A percentile compares a stretch with the other conserved stretches of the same genome.
Conservation (phyloP, 2,113 vertebrate species). For the Prionailurus bengalensis region DNA sequence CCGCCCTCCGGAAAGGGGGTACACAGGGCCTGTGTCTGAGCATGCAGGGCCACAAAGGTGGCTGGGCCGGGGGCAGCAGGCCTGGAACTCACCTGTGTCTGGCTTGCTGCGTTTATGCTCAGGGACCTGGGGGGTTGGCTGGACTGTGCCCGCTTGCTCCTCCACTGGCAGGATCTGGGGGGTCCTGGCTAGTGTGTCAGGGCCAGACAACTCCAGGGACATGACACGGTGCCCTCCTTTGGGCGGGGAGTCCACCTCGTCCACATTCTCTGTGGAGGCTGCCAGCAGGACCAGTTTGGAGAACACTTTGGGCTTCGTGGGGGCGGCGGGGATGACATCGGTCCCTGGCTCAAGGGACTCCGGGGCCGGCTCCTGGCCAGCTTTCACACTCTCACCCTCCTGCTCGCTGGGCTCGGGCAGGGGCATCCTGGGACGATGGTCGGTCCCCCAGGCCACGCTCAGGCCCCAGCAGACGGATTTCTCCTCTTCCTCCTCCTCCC, state of each 20-base stretch:
- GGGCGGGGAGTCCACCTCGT: not conserved
- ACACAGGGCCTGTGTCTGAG: not conserved
- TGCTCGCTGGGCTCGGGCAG: constrained; percentile 60
- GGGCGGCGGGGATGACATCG: rapidly evolving
- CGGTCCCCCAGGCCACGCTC: not conserved
- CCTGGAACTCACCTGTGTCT: constrained; percentile 63
- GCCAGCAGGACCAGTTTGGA: constrained; percentile 41
- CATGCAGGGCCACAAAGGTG: not conserved
- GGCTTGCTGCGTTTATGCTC: constrained; percentile 55
- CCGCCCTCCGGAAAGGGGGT: not conserved
- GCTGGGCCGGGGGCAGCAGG: not conserved
- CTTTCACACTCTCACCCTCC: not conserved
- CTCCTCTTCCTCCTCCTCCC: not conserved
- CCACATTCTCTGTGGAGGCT: not conserved
- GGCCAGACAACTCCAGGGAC: constrained; percentile 49
- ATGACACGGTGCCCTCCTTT: not conserved
- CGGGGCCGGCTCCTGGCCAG: not conserved
- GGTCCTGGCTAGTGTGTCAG: not conserved
- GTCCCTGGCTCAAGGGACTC: not conserved
- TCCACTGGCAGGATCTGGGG: not conserved
- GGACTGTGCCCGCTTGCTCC: not conserved
- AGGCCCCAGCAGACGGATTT: not conserved
- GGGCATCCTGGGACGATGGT: constrained; percentile 22
- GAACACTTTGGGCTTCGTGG: constrained; percentile 34
- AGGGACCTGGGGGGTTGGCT: not conserved